phyloP scores from a whole-genome alignment of 2,113 vertebrate genomes.

The Psephotus haematonotus region DNA sequence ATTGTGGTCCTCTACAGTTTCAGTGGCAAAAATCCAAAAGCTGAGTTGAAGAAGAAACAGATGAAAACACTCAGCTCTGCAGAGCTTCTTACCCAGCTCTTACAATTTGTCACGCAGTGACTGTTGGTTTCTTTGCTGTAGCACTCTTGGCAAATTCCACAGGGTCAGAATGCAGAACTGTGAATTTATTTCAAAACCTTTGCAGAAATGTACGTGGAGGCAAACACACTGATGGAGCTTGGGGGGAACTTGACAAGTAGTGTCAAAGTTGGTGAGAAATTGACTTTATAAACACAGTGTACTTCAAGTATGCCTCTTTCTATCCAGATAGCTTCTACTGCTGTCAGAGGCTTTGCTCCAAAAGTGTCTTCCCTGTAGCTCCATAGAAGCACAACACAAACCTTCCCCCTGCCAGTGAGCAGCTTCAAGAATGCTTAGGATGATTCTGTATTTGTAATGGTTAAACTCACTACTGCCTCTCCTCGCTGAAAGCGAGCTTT shows the following conservation, averaged over 20 bases:
- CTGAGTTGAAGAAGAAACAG: neutral
- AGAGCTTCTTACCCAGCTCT: neutral
- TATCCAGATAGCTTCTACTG: neutral
- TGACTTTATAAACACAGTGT: neutral
- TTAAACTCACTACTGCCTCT: neutral
- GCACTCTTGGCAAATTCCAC: neutral
- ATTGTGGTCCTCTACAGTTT: neutral
- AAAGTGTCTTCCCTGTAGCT: neutral
- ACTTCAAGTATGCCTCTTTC: neutral
- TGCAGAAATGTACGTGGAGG: neutral
- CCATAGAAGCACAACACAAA: neutral
- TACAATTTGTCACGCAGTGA: neutral
- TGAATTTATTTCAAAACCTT: neutral
- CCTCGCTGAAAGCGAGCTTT: neutral
- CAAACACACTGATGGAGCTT: neutral
- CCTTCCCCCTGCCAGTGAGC: neutral
- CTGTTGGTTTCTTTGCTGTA: neutral
- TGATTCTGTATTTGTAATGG: neutral
- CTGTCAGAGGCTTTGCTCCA: neutral
- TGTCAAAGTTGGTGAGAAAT: neutral
- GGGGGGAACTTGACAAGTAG: neutral
- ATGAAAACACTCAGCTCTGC: neutral
- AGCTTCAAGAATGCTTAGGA: neutral
- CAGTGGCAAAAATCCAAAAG: neutral
- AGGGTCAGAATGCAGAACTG: neutral